Conservation (phyloP, 2,888 invertebrate genomes). For the Clepsis dumicolana region DNA sequence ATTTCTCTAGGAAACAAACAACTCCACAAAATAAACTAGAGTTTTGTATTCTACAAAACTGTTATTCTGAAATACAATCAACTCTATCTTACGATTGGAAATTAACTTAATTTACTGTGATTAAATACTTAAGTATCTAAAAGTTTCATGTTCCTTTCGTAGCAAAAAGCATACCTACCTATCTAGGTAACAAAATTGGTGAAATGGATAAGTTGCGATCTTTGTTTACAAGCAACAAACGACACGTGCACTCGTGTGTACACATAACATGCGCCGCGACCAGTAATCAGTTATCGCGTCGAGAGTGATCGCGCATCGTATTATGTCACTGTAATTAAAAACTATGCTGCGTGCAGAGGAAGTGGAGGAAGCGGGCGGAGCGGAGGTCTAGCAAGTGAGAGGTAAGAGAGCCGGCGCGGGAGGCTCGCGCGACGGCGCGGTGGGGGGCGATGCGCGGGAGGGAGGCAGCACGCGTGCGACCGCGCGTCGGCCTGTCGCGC, state of each 20-base stretch:
- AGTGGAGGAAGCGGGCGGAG: constrained; percentile 43
- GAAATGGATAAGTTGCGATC: constrained; percentile 51
- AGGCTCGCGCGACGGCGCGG: constrained; percentile 48
- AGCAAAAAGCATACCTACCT: not conserved
- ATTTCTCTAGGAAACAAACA: not conserved
- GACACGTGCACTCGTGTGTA: constrained; percentile 67
- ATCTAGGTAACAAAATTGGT: constrained; percentile 19
- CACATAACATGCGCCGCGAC: constrained; percentile 58
- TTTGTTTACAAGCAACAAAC: constrained; percentile 69
- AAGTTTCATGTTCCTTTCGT: not conserved
- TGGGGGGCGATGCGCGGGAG: constrained; percentile 36
- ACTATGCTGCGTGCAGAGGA: constrained; percentile 54
- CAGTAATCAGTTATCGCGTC: constrained; percentile 68
- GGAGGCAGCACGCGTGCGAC: constrained; percentile 49
- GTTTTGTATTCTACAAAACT: not conserved
- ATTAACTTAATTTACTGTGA: not conserved
- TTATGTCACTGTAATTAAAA: constrained; percentile 73
- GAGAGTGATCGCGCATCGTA: constrained; percentile 71
- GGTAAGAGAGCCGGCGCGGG: constrained; percentile 44
- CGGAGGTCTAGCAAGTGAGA: constrained; percentile 41
- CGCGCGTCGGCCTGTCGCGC: constrained; percentile 55
- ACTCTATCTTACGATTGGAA: not conserved
- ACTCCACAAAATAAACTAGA: not conserved
- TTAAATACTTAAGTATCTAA: not conserved
- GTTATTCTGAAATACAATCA: not conserved